phyloP scores from a whole-genome alignment of 2,888 invertebrate species.

The Cactoblastis cactorum region DNA sequence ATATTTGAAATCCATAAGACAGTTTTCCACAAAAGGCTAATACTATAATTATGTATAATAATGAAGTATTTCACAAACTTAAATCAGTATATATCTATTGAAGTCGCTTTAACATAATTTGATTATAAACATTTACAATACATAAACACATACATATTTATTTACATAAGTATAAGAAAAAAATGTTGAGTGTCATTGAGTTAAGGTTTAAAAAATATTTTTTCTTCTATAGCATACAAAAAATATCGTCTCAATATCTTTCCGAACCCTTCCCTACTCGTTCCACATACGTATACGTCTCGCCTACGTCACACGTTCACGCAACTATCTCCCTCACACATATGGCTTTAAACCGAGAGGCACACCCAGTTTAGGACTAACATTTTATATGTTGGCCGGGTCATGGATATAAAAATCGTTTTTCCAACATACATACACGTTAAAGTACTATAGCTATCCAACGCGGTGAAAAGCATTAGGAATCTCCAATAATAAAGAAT shows the following conservation, averaged over 20 bases:
- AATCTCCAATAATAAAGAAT: conserved; percentile 66
- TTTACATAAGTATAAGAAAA: no score
- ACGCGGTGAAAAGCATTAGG: conserved; percentile 57
- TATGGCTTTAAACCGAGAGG: conserved; percentile 44
- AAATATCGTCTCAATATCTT: conserved; percentile 42
- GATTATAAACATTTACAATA: no score
- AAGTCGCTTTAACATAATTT: no score
- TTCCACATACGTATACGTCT: conserved; percentile 56
- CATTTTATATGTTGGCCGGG: conserved; percentile 79
- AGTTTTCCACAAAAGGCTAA: no score
- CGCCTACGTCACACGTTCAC: conserved; percentile 65
- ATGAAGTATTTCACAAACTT: no score
- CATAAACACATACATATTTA: no score
- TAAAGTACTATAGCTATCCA: conserved; percentile 37
- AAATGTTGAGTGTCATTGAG: no score
- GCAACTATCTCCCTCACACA: conserved; percentile 46
- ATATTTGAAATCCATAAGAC: no score
- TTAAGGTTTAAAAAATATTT: background rate
- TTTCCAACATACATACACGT: conserved; percentile 49
- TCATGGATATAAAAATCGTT: conserved; percentile 80
- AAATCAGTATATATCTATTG: no score
- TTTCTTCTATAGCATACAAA: background rate
- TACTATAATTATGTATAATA: no score
- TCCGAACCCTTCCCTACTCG: conserved; percentile 41
- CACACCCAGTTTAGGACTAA: conserved; percentile 67